Evolutionary conservation across 1,140 invertebrate species (phyloP), one percentile per base, ranked within the genome.

Genomic region (Palaemon carinicauda): DNA sequence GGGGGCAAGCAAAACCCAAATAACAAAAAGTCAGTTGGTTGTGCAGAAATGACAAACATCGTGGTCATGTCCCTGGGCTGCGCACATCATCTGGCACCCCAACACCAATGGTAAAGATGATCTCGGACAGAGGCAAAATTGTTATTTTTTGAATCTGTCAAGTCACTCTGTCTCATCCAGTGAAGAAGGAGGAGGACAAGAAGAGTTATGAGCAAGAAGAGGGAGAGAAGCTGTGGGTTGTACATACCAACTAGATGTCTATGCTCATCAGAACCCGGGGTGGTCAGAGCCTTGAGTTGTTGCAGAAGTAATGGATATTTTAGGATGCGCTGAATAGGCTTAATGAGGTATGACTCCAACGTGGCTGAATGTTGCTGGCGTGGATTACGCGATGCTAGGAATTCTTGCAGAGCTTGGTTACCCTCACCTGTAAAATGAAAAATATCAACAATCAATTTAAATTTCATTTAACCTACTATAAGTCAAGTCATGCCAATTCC

Each of bases 271-370:
- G 96, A 96, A 90, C 96, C 95, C 65, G 96, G 94, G 91, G 97
- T 96, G 71, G 97, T 98, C 88, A 99, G 94, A 92, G 97, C 97
- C 91, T 96, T 94, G 91, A 99, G 94, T 92, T 99, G 98, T 92
- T 98, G 96, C 83, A 99, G 93, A 54, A 99, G 93, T 87, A 99
- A 92, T 2, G 98, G 98, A 93, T 99, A 99, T 91, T 99, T 99
- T 82, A 99, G 94, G 92, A 99, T 98, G 92, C 98, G 94, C 92
- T 99, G 98, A 92, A 99, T 99, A 73, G 98, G 98, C 93, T 99
- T 99, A 91, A 99, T 99, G 92, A 99, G 94, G 94, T 98, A 99
- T 54, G 98, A 99, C 92, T 99, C 98, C 90, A 99, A 93, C 19
- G 98, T 98, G 90, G 96, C 97, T 77, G 97, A 98, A 92, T 99